Evolutionary conservation across 2,797 vertebrate genomes (phyloP).

Genomic region (Coendou prehensilis): DNA sequence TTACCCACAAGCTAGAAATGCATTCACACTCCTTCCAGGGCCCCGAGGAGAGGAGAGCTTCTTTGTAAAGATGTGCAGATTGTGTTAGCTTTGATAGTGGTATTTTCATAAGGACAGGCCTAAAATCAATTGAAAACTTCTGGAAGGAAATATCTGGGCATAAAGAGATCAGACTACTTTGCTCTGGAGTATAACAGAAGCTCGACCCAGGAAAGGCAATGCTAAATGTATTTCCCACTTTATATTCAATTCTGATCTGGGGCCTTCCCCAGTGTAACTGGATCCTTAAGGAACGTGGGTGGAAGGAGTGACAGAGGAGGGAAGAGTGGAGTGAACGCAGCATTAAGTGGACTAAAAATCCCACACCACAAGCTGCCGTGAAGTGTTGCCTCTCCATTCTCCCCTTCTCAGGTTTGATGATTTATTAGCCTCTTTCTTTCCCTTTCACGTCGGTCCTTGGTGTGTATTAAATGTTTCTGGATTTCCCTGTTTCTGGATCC

Average conservation of each 20-base stretch:
- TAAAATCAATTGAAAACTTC: slow-evolving; percentile 6
- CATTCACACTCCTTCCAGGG: slow-evolving; percentile 5
- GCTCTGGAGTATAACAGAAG: background rate
- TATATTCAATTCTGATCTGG: background rate
- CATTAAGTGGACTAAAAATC: background rate
- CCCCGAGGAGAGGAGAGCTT: slow-evolving; percentile 67
- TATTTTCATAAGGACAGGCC: slow-evolving; percentile 10
- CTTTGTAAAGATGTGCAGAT: slow-evolving; percentile 40
- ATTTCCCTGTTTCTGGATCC: background rate
- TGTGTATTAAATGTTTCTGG: background rate
- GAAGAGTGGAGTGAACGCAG: background rate
- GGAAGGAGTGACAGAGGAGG: background rate
- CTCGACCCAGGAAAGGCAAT: background rate
- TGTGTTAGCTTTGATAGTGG: slow-evolving; percentile 12
- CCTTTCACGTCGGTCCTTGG: background rate
- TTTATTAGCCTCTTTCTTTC: background rate
- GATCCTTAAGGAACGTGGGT: background rate
- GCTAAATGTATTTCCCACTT: background rate
- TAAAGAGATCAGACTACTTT: background rate
- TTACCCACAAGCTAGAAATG: slow-evolving; percentile 64
- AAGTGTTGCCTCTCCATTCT: background rate
- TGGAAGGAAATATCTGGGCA: slow-evolving; percentile 17
- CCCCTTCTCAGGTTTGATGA: background rate
- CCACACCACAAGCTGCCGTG: rapidly evolving
- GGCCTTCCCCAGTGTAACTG: background rate